Conservation (phyloP, 2,888 invertebrate genomes). For the Alcis repandata region DNA sequence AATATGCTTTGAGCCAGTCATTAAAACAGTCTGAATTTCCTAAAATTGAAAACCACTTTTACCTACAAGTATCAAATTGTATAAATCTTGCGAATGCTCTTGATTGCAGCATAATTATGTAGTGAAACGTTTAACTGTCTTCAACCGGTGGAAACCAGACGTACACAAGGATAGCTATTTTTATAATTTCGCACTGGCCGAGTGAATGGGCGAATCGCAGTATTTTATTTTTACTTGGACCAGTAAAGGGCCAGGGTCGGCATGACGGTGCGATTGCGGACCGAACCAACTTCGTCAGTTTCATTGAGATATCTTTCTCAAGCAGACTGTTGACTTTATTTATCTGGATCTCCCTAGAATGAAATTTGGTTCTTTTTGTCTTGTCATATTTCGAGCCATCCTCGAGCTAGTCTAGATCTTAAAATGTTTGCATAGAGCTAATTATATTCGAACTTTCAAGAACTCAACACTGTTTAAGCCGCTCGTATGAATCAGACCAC, state of each 20-base stretch:
- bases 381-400: too few species aligned
- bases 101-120: not conserved
- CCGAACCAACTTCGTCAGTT: not conserved
- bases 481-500: not conserved
- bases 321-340: too few species aligned
- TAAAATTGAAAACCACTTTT: not conserved
- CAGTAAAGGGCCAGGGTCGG: conserved; percentile 16
- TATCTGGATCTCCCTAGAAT: not conserved
- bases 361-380: too few species aligned
- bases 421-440: too few species aligned
- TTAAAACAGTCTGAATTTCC: not conserved
- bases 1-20: not conserved
- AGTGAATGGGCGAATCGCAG: conserved; percentile 32
- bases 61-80: too few species aligned
- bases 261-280: not conserved
- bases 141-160: conserved; percentile 29
- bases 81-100: not conserved
- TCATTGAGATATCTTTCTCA: not conserved
- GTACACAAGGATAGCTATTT: conserved; percentile 33
- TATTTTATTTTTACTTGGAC: conserved; percentile 33
- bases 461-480: too few species aligned
- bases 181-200: conserved; percentile 27
- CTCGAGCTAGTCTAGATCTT: too few species aligned
- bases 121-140: conserved; percentile 14
- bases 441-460: too few species aligned